A percentile compares a stretch with the other conserved stretches of the same genome.
Conservation (phyloP, 2,888 invertebrate genomes). For the Eulithis prunata region DNA sequence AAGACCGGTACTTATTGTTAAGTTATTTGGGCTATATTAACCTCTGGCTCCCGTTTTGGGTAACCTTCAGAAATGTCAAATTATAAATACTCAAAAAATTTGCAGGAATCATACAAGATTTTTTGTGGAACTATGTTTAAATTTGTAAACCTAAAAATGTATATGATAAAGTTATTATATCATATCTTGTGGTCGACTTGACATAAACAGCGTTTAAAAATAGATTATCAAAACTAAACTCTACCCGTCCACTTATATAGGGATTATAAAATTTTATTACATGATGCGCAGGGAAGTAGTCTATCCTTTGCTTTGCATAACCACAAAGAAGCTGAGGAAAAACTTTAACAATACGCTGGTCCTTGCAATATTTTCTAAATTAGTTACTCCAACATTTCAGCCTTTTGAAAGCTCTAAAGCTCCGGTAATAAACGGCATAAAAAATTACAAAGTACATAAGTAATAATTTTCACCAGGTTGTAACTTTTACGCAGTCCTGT, state of each 20-base stretch:
- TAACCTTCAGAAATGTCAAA: slow-evolving; percentile 1
- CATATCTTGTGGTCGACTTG: too few relatives aligned
- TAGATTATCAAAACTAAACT: not conserved
- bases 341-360: slow-evolving; percentile 19
- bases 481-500: slow-evolving; percentile 26
- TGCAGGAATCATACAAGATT: too few relatives aligned
- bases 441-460: slow-evolving; percentile 30
- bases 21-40: not conserved
- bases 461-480: slow-evolving; percentile 26
- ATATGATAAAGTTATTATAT: too few relatives aligned
- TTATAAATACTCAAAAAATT: not conserved
- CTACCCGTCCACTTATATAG: not conserved
- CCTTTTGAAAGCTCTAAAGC: slow-evolving; percentile 28
- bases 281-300: too few relatives aligned
- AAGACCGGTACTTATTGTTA: slow-evolving; percentile 7
- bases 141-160: too few relatives aligned
- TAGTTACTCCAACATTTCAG: slow-evolving; percentile 33
- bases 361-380: slow-evolving; percentile 21
- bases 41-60: not conserved
- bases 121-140: too few relatives aligned
- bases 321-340: slow-evolving; percentile 17
- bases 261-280: too few relatives aligned
- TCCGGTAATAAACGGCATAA: slow-evolving; percentile 32
- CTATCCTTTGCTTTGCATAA: not conserved
- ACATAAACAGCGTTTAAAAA: too few relatives aligned